phyloP scores from a whole-genome alignment of 2,113 vertebrate species.

The Sinocyclocheilus anshuiensis region DNA sequence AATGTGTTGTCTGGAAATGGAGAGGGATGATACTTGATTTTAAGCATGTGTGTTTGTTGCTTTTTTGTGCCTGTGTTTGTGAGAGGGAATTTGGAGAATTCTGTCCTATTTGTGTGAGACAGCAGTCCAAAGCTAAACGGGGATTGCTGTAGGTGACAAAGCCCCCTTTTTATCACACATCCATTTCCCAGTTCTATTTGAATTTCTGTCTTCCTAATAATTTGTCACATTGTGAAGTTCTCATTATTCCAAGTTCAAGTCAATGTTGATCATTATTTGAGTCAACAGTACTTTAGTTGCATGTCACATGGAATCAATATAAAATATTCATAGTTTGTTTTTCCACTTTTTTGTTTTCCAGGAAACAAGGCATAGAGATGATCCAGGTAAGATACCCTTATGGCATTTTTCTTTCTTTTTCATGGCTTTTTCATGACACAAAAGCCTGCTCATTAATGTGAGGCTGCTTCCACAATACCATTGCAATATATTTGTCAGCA shows the following conservation, averaged over 20 bases:
- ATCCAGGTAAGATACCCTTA: slow-evolving; percentile 80
- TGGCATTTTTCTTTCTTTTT: not conserved
- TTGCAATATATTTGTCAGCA: not conserved
- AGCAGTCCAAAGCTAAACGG: not conserved
- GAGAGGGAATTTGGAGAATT: not conserved
- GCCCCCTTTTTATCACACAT: not conserved
- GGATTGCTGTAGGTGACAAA: not conserved
- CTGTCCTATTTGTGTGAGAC: not conserved
- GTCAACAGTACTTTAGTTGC: not conserved
- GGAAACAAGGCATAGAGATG: slow-evolving; percentile 87
- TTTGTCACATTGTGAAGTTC: not conserved
- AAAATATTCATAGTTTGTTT: slow-evolving; percentile 3
- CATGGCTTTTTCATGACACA: not conserved
- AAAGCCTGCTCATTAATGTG: not conserved
- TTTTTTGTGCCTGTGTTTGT: not conserved
- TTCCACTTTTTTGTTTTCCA: slow-evolving; percentile 65
- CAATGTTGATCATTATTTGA: not conserved
- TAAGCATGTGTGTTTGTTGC: not conserved
- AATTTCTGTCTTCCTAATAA: not conserved
- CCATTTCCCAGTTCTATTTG: not conserved
- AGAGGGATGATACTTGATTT: not conserved
- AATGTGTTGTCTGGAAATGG: not conserved
- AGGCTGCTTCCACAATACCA: not conserved
- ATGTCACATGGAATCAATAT: not conserved
- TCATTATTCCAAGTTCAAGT: not conserved